Evolutionary conservation across 2,113 vertebrate species (phyloP).

Genomic region (Chlorocebus sabaeus): DNA sequence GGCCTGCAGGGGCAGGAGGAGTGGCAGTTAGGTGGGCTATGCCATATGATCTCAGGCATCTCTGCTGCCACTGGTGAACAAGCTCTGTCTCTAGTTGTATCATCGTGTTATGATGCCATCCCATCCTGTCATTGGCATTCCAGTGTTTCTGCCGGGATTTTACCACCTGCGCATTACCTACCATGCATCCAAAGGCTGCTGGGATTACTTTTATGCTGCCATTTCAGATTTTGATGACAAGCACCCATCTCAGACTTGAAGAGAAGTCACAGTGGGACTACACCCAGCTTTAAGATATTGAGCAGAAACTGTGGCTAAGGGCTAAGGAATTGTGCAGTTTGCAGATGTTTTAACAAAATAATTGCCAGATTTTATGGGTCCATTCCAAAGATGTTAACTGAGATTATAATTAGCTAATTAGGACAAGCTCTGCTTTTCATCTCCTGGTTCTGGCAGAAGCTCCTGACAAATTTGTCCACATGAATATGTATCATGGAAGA

Average conservation of each 20-base stretch:
- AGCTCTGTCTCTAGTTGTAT: background rate
- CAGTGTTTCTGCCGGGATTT: conserved; percentile 95
- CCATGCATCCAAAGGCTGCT: conserved; percentile 93
- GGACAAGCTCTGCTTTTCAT: background rate
- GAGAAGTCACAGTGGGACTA: background rate
- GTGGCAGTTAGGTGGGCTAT: background rate
- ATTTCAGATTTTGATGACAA: conserved; percentile 96
- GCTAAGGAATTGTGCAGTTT: background rate
- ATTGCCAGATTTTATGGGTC: background rate
- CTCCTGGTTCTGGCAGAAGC: background rate
- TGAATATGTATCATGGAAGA: background rate
- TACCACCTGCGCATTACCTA: conserved; percentile 96
- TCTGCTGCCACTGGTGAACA: background rate
- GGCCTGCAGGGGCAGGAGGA: background rate
- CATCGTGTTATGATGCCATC: conserved; percentile 58
- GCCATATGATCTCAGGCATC: background rate
- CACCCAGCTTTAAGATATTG: background rate
- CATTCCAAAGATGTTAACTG: background rate
- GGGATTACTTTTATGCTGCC: conserved; percentile 95
- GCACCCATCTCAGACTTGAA: background rate
- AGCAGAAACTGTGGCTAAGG: background rate
- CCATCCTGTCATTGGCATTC: conserved; percentile 93
- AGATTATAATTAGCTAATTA: background rate
- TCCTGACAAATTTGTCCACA: background rate
- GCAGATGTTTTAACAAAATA: background rate